Conservation (phyloP, 2,797 vertebrate species). For the Sebastes hubbsi region DNA sequence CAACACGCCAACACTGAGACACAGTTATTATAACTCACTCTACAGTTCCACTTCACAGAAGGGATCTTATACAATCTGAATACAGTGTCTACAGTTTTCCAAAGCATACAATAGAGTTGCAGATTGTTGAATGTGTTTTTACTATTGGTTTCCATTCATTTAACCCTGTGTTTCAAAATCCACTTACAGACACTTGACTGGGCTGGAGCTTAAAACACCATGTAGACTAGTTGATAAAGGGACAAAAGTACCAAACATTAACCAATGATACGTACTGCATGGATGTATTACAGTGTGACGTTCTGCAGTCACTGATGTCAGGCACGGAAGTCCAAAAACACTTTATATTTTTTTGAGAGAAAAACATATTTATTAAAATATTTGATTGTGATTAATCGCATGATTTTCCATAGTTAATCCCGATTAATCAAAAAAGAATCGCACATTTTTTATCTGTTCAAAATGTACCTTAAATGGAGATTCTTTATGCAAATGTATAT, state of each 20-base stretch:
- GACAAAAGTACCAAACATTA: not conserved
- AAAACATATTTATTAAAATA: too few relatives aligned
- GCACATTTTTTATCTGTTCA: too few relatives aligned
- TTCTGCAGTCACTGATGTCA: not conserved
- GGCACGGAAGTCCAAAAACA: not conserved
- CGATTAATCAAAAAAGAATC: too few relatives aligned
- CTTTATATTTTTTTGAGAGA: not conserved
- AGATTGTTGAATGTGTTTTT: not conserved
- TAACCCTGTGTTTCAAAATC: not conserved
- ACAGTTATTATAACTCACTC: not conserved
- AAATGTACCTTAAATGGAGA: too few relatives aligned
- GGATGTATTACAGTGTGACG: not conserved
- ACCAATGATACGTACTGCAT: not conserved
- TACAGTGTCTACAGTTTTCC: not conserved
- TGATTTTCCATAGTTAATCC: too few relatives aligned
- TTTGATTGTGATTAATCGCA: too few relatives aligned
- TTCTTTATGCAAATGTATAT: too few relatives aligned
- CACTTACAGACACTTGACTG: too few relatives aligned
- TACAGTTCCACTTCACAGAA: not conserved
- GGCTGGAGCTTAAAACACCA: not conserved
- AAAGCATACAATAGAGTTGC: not conserved
- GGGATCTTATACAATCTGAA: not conserved
- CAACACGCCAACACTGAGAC: conserved; percentile 12
- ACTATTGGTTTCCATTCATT: not conserved
- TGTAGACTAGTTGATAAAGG: not conserved